Base-by-base conservation (phyloP, 2,888 invertebrate genomes). In the Melinaea marsaeus region DNA sequence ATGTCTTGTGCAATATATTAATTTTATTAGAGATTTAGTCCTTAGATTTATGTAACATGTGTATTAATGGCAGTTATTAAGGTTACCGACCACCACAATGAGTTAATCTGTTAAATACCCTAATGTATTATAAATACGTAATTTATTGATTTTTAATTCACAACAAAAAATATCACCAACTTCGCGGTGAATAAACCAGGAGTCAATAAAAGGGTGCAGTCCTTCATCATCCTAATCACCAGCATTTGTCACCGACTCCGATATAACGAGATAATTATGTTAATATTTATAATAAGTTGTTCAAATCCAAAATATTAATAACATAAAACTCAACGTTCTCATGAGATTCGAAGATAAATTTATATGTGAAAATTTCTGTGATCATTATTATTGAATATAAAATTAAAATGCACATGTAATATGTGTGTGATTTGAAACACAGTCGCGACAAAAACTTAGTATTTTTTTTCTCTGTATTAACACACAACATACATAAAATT, bases 191-290 rank as follows among this genome's bases (percentile, higher is more conserved):
- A 70, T 72, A 67, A 70, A 73, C 71, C 74, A 65, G 74, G 69
- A 74, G 74, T 71, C 68, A 63, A 66, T 66, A 68, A 68, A 64
- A 65, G 70, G 69, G 75, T 72, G 69, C 71, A 62, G 57, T 72
- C 78, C 80, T 75, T 72, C 48, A 48, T 75, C 72, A 75, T 76
- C 63, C 76, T 80, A 83, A 84, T 71, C 75, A 74, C 74, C 78
- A 79, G 78, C 81, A 87, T 88, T 86, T 86, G 86, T 88, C 84
- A 86, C 75, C 86, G 67, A 81, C 81, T 82, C 79, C 76, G 74
- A 79, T 77, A 81, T 74, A 72, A 84, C 74, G 72, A 66, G 68
- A 69, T 64, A 76, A 74, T 80, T 81, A 85, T 86, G 83, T 64
- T 80, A 84, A 85, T 83, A 65, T 61, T 66, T 48, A 63, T 69